These are phyloP conservation scores for Ormia ochracea DNA, from an alignment of 2,888 invertebrate species.

Conservation along the genomic window DNA sequence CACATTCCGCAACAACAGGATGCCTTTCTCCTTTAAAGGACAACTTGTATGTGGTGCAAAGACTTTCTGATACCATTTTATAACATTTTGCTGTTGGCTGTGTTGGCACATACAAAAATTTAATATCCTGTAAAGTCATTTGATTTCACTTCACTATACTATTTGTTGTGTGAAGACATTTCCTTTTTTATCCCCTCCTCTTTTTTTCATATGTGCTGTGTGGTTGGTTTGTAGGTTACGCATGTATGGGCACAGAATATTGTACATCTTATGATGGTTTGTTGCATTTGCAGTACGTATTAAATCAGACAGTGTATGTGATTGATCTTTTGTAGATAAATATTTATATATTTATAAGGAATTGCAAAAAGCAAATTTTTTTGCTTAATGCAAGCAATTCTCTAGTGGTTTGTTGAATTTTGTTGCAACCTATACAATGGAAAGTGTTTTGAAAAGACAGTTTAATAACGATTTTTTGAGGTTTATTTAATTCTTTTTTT, in stretches of 20 bases:
- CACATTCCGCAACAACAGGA: too few relatives aligned
- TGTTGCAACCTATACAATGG: too few relatives aligned
- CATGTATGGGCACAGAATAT: conserved; percentile 22
- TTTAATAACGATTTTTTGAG: too few relatives aligned
- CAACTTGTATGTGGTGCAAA: not conserved
- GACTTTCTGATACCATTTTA: not conserved
- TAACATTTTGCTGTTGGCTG: not conserved
- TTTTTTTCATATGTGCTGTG: not conserved
- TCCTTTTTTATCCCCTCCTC: not conserved
- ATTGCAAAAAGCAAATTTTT: not conserved
- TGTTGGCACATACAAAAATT: conserved; percentile 10
- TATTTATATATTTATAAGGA: too few relatives aligned
- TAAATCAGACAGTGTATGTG: not conserved
- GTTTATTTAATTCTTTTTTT: too few relatives aligned
- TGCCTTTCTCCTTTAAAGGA: too few relatives aligned
- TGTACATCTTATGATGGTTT: conserved; percentile 12
- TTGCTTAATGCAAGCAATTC: too few relatives aligned
- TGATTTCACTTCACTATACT: not conserved
- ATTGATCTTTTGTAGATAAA: not conserved
- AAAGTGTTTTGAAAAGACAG: too few relatives aligned
- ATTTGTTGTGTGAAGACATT: not conserved
- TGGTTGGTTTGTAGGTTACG: not conserved
- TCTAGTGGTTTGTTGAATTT: too few relatives aligned
- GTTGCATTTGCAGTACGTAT: not conserved
- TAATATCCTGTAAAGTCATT: conserved; percentile 50